Evolutionary conservation across 2,797 vertebrate genomes (phyloP), one percentile per base, ranked within the genome.

Genomic region (Simalia tracyae): DNA sequence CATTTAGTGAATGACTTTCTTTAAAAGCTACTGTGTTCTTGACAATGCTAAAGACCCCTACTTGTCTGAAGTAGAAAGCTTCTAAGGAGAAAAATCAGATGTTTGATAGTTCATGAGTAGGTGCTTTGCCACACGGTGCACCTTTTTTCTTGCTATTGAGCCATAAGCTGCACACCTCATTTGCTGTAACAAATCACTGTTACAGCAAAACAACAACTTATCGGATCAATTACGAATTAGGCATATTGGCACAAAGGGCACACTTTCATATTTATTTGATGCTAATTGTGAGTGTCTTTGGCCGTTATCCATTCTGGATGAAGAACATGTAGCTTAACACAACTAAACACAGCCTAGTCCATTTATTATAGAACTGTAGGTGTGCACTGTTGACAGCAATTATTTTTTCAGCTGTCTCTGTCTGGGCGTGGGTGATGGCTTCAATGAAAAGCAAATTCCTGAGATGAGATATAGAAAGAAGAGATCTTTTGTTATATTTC

Each of bases 1-100:
- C 90, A 28, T 50, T 63, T 6, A 88, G 42, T 57, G 60, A 89
- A 31, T 24, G 63, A 87, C 56, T 72, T 86, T 68, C 54, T 89
- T 61, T 88, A 56, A 90, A 88, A 88, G 63, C 66, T 24, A 11
- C 95, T 88, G 3, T 81, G 10, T 93, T 66, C 26, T 36, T 81
- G 88, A 0, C n/a, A 10, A 24, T 50, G 91, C 63, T 42, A 94
- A 81, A 5, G 0, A 72, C 9, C 91, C 22, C 63, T 76, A 42
- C 2, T 64, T 36, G 6, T 24, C n/a, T 87, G 89, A 91, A 61
- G 3, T 59, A 46, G 5, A n/a, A 50, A 84, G 9, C 1, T 84
- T 26, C 19, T 31, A 92, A 19, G 9, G 36, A 89, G 50, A 31
- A 76, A 60, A 85, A 66, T 68, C 7, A 64, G 54, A 28, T 22